phyloP scores from a whole-genome alignment of 2,888 invertebrate genomes.

The Silvanus unidentatus region DNA sequence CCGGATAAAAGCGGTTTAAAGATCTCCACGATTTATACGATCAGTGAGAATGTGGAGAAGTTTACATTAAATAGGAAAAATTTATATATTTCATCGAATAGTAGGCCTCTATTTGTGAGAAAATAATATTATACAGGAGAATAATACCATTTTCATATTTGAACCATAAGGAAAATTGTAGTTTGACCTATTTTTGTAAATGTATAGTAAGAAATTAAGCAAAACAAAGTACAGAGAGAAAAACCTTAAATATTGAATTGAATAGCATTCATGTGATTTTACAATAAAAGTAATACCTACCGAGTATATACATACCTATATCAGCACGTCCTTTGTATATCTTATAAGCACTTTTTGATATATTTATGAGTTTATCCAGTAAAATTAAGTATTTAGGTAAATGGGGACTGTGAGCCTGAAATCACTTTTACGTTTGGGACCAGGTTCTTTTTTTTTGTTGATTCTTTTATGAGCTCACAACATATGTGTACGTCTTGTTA shows the following conservation, averaged over 20 bases:
- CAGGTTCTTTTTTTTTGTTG: not conserved
- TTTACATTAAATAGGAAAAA: constrained; percentile 43
- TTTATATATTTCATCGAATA: constrained; percentile 45
- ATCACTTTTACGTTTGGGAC: not conserved
- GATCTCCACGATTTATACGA: constrained; percentile 50
- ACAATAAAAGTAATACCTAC: not conserved
- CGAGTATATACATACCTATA: too few species aligned
- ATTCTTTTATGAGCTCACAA: too few species aligned
- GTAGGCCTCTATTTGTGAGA: constrained; percentile 47
- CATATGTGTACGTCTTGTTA: too few species aligned
- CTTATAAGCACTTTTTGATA: constrained; percentile 28
- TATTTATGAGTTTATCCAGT: too few species aligned
- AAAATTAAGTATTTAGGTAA: constrained; percentile 6
- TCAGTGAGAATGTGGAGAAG: constrained; percentile 44
- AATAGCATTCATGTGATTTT: not conserved
- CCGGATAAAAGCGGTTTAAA: constrained; percentile 52
- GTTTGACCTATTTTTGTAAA: constrained; percentile 34
- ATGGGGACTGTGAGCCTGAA: not conserved
- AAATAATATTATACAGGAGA: constrained; percentile 30
- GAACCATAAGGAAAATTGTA: not conserved
- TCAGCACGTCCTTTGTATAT: constrained; percentile 32
- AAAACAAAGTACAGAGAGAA: not conserved
- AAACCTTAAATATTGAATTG: not conserved
- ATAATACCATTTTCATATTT: constrained; percentile 11
- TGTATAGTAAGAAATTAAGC: constrained; percentile 15